Evolutionary conservation across 1,140 invertebrate genomes (phyloP), one percentile per base, ranked within the genome.

Genomic region (Nasonia giraulti): DNA sequence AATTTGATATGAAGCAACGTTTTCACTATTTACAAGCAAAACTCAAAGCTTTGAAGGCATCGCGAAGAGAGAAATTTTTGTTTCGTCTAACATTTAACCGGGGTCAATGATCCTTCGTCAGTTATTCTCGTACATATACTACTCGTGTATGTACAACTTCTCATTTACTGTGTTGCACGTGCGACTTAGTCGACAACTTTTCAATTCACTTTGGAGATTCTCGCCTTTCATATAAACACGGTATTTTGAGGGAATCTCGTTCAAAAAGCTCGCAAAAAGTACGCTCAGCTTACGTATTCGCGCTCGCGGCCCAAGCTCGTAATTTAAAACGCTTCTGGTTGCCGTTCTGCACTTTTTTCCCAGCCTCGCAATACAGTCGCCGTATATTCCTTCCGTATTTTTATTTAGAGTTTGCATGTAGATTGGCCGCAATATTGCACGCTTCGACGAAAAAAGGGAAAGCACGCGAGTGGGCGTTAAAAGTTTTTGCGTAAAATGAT

Each of bases 31-130:
- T 37, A 37, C 33, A 37, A 37, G 33, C 33, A 37, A 37, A 37
- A 37, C 33, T 37, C 5, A 6, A 37, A 37, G 33, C 5, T 37
- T 37, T 37, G 5, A 37, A 37, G 33, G 7, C 40, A 44, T 10
- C 40, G 14, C 20, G 17, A 62, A 62, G 7, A 62, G 7, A 62
- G 20, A 62, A 44, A 77, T 77, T 50, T 77, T 50, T 77, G 75
- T 77, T 77, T 50, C 40, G 75, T 77, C 44, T 50, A 77, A 77
- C 44, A 77, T 77, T 47, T 31, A 37, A n/a, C 40, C 44, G 44
- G 23, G 75, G 75, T 77, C 44, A 77, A 77, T 55, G 75, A 77
- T 50, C 20, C 75, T 40, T 77, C 75, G 44, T n/a, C 44, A n/a
- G 75, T 44, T 50, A 77, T 77, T 77, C 44, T 77, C n/a, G 37